These are phyloP conservation scores for Lottia gigantea DNA, from an alignment of 2,888 invertebrate species.

Conservation along the genomic window DNA sequence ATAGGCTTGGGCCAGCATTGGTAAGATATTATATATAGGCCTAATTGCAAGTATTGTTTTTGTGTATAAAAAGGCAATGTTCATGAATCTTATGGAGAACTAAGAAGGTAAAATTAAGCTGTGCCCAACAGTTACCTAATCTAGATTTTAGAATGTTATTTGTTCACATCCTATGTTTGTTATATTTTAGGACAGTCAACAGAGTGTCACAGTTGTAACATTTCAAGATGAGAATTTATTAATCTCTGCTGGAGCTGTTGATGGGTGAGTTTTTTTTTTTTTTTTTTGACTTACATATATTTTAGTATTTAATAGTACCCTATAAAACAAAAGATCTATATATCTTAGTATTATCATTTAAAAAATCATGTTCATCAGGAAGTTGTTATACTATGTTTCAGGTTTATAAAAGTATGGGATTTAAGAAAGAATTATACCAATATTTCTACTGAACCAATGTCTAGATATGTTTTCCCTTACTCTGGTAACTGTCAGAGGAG, in stretches of 20 bases:
- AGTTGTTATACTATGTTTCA: constrained; percentile 33
- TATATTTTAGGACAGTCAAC: constrained; percentile 50
- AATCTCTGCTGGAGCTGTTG: constrained; percentile 87
- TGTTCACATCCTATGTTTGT: too few relatives aligned
- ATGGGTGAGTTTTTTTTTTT: constrained; percentile 74
- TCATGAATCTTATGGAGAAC: too few relatives aligned
- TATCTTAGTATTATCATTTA: too few relatives aligned
- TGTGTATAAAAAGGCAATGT: neutral
- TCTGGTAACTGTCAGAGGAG: constrained; percentile 78
- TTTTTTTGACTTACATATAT: too few relatives aligned
- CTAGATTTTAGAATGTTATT: too few relatives aligned
- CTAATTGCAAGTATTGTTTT: neutral
- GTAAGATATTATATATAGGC: constrained; percentile 11
- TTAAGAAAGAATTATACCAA: constrained; percentile 82
- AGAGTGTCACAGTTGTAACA: constrained; percentile 81
- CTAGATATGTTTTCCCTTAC: constrained; percentile 81
- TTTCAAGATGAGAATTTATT: constrained; percentile 85
- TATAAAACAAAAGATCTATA: too few relatives aligned
- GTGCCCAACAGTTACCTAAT: too few relatives aligned
- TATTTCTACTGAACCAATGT: constrained; percentile 77
- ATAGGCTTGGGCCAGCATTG: constrained; percentile 18
- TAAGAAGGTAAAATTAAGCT: too few relatives aligned
- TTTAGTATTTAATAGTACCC: too few relatives aligned
- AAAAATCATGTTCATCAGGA: too few relatives aligned
- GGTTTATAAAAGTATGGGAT: constrained; percentile 87